Evolutionary conservation across 2,888 invertebrate species (phyloP), one percentile per base, ranked within the genome.

Genomic region (Sinelater perroti): DNA sequence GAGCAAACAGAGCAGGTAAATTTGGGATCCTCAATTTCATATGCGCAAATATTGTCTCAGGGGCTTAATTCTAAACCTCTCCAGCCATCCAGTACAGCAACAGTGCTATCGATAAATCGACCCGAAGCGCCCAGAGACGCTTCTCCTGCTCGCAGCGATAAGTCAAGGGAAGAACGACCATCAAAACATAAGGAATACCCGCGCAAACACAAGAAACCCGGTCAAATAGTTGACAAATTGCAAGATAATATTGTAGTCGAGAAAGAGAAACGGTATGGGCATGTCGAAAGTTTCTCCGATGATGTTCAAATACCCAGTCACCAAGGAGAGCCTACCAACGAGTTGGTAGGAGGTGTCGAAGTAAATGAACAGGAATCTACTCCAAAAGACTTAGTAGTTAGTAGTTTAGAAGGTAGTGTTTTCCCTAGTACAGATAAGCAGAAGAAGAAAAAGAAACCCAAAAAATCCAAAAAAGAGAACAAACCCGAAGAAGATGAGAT

Each of bases 41-140:
- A 89, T 72, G 89, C 89, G 1, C 86, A 87, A 78, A 87, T 88
- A 71, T 79, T 89, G 67, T 85, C 88, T 30, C 84, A 87, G 61
- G 89, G 89, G 24, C 80, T 88, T 61, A 68, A 70, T 36, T 67
- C 72, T 28, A 72, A 74, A 62, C 69, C 79, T 74, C 77, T 81
- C 76, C 83, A 83, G 83, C 82, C 84, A 83, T 83, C 83, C 83
- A 80, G 79, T 77, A 75, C 72, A 70, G 63, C 69, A 62, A 67
- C 70, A 64, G 67, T 61, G 53, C 54, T 60, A 61, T 58, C 64
- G 54, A 67, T 42, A 49, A 62, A 33, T 56, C 65, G 62, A 66
- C 31, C 55, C 40, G 47, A 59, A 54, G 54, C 59, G 45, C 53
- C 38, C 14, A 71, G 68, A 64, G 67, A 71, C 64, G 53, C 51